Base-by-base conservation (phyloP, 2,888 invertebrate genomes). In the Drosophila acutilabella region DNA sequence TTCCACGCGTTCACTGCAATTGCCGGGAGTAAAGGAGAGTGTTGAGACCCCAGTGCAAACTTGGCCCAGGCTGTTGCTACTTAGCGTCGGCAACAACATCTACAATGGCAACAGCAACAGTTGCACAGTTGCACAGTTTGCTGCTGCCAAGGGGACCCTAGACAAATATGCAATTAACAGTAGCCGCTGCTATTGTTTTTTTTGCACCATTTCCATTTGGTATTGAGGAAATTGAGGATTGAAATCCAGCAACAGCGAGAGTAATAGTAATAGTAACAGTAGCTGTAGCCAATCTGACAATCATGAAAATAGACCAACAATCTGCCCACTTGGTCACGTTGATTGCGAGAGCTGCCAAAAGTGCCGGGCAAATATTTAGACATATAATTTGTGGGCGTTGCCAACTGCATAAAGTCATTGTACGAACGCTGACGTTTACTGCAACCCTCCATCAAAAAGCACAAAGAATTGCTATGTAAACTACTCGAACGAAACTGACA, bases 101-200 rank as follows among this genome's bases (percentile, higher is more conserved):
- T 30, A 30, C 30, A 30, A 30, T 30, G 8, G 45, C 57, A 58
- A 48, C 48, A 60, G 88, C 86, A 83, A 83, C 89, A 78, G 89
- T 83, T 88, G 84, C 72, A 83, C 89, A 78, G 89, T 83, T 88
- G 84, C 72, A 26, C 64, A 42, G 58, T 65, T 76, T 36, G 36
- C 36, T 36, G 36, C 36, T 57, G 58, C 52, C 23, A 23, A 23
- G 71, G 64, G 50, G 52, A 71, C 83, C 64, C 81, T 83, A 75
- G 72, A 84, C 86, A 89, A 89, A 89, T 88, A 89, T 89, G 88
- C 89, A 85, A 85, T 85, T 85, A 88, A 74, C 85, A 89, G 79
- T 73, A 71, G 75, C 78, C 56, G 69, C 51, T 52, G 26, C 42
- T 68, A 64, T 66, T 64, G 61, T 64, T 48, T 47, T 47, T 44